Evolutionary conservation across 2,888 invertebrate genomes (phyloP).

Genomic region (Eupithecia inturbata): DNA sequence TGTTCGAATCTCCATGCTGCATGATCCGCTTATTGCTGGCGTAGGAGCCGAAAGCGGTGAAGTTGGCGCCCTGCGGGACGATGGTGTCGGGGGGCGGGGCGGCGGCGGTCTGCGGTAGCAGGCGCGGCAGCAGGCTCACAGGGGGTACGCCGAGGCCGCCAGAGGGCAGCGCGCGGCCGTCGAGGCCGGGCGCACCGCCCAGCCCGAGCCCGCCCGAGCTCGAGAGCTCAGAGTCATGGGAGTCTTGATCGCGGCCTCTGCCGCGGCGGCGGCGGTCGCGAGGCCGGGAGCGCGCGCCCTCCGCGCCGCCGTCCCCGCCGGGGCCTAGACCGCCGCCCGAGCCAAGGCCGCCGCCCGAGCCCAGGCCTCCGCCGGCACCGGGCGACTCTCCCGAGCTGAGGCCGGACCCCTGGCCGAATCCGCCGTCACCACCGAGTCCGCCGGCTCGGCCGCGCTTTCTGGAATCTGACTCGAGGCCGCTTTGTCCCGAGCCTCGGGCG

Average conservation of each 20-base stretch:
- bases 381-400: slow-evolving; percentile 10
- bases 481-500: slow-evolving; percentile 72
- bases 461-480: slow-evolving; percentile 79
- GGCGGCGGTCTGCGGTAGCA: slow-evolving; percentile 69
- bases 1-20: slow-evolving; percentile 51
- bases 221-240: slow-evolving; percentile 58
- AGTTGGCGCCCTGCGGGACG: slow-evolving; percentile 73
- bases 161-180: slow-evolving; percentile 63
- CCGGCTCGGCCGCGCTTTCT: slow-evolving; percentile 68
- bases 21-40: slow-evolving; percentile 60
- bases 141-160: slow-evolving; percentile 78
- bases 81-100: slow-evolving; percentile 55
- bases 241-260: slow-evolving; percentile 72
- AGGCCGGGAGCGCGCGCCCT: slow-evolving; percentile 60
- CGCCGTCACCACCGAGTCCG: slow-evolving; percentile 51
- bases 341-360: slow-evolving; percentile 50
- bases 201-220: slow-evolving; percentile 62
- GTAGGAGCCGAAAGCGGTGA: slow-evolving; percentile 79
- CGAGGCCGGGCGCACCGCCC: slow-evolving; percentile 55
- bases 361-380: slow-evolving; percentile 54
- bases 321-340: slow-evolving; percentile 52
- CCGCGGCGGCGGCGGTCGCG: slow-evolving; percentile 76
- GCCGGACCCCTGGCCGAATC: slow-evolving; percentile 34
- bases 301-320: slow-evolving; percentile 53
- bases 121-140: slow-evolving; percentile 77